phyloP scores from a whole-genome alignment of 2,113 vertebrate genomes.

The Plecturocebus donacophilus region DNA sequence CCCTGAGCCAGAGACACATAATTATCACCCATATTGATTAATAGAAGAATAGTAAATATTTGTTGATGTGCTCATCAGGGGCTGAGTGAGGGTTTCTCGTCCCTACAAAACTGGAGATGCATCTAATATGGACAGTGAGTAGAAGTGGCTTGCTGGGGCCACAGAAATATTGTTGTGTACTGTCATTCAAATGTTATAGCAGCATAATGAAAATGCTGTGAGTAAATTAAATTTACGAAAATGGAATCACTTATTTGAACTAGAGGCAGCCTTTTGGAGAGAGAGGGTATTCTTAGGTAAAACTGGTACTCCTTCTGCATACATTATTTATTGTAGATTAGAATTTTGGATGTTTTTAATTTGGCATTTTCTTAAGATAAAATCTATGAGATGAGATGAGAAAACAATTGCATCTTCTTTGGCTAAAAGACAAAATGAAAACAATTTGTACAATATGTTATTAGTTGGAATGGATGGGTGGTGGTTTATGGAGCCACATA shows the following conservation, averaged over 20 bases:
- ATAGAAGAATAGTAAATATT: constrained; percentile 48
- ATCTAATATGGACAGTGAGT: neutral
- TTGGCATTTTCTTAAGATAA: constrained; percentile 8
- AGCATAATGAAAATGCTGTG: neutral
- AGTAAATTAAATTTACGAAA: constrained; percentile 19
- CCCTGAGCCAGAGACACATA: neutral
- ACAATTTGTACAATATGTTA: neutral
- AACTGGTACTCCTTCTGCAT: neutral
- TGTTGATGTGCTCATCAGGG: neutral
- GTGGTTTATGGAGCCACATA: neutral
- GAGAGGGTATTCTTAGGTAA: neutral
- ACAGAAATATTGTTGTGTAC: neutral
- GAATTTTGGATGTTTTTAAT: neutral
- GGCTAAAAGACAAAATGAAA: neutral
- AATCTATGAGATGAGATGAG: neutral
- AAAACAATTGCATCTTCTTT: neutral
- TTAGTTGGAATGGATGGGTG: neutral
- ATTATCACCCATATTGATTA: neutral
- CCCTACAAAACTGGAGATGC: neutral
- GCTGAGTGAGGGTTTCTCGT: neutral
- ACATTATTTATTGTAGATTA: neutral
- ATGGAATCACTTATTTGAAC: constrained; percentile 24
- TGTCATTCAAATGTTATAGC: constrained; percentile 3
- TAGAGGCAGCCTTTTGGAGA: neutral
- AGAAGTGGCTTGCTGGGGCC: neutral